Evolutionary conservation across 2,888 invertebrate species (phyloP).

Genomic region (Torymus texanus): DNA sequence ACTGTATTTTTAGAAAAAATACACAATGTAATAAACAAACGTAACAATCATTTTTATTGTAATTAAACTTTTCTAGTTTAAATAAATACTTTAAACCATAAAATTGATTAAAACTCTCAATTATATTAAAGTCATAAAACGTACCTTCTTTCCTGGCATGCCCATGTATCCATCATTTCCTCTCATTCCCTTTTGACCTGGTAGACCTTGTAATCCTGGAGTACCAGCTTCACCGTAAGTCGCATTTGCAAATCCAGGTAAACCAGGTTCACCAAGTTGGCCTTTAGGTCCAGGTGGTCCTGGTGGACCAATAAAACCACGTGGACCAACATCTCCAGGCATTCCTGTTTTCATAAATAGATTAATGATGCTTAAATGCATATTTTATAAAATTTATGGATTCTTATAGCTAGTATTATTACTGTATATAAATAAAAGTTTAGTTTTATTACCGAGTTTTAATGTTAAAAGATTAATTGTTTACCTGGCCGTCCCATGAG

Average conservation of each 20-base stretch:
- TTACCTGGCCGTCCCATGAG: constrained; percentile 77
- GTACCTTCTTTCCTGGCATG: constrained; percentile 68
- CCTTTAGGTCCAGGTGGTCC: constrained; percentile 80
- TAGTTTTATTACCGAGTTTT: too few species aligned
- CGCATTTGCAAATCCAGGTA: constrained; percentile 67
- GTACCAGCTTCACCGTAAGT: constrained; percentile 78
- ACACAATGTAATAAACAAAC: too few species aligned
- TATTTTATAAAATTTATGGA: too few species aligned
- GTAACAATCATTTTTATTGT: background rate
- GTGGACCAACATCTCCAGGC: constrained; percentile 70
- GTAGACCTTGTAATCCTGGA: constrained; percentile 77
- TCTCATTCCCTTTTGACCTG: constrained; percentile 76
- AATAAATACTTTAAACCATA: too few species aligned
- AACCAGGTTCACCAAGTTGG: constrained; percentile 76
- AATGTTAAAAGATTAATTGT: background rate
- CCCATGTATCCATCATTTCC: constrained; percentile 78
- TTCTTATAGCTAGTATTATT: too few species aligned
- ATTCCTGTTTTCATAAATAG: constrained; percentile 64
- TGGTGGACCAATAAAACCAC: constrained; percentile 76
- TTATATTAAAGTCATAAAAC: too few species aligned
- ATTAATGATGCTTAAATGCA: too few species aligned
- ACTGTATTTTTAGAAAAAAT: background rate
- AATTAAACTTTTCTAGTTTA: background rate
- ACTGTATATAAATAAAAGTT: too few species aligned
- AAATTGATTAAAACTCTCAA: too few species aligned